Percentiles rank a stretch among this genome's conserved stretches.
phyloP scores from a whole-genome alignment of 2,113 vertebrate genomes.

The Azemiops feae region DNA sequence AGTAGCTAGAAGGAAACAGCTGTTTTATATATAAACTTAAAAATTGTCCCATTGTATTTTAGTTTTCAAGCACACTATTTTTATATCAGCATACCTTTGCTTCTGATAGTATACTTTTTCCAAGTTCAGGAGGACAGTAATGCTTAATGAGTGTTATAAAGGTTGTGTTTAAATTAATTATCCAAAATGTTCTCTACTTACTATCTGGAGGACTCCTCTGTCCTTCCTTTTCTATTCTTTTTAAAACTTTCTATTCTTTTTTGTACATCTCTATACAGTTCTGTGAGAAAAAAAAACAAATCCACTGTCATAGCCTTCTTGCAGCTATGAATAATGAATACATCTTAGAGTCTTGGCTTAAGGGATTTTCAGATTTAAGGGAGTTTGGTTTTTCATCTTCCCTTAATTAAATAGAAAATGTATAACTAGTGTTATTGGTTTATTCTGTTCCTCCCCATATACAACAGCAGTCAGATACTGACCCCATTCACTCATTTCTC shows the following conservation, averaged over 20 bases:
- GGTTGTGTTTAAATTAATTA: not conserved
- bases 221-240: not conserved
- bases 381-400: slow-evolving; percentile 18
- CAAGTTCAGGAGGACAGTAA: not conserved
- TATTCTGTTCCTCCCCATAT: not conserved
- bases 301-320: not conserved
- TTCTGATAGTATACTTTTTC: not conserved
- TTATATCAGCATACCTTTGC: not conserved
- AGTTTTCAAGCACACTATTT: not conserved
- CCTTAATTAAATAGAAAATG: slow-evolving; percentile 22
- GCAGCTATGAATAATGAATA: slow-evolving; percentile 21
- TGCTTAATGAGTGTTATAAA: not conserved
- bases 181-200: not conserved
- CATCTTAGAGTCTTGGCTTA: slow-evolving; percentile 20
- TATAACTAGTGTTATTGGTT: not conserved
- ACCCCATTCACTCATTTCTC: not conserved
- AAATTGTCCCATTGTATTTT: not conserved
- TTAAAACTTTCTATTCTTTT: slow-evolving; percentile 10
- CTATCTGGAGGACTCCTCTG: not conserved
- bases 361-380: slow-evolving; percentile 37
- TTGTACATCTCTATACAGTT: not conserved
- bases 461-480: not conserved
- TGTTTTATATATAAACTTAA: not conserved
- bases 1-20: not conserved
- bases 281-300: not conserved